These are phyloP conservation scores for Rhopilema esculentum DNA, from an alignment of 30 jellyfish, hydroid and myxozoan genomes.

Conservation along the genomic window DNA sequence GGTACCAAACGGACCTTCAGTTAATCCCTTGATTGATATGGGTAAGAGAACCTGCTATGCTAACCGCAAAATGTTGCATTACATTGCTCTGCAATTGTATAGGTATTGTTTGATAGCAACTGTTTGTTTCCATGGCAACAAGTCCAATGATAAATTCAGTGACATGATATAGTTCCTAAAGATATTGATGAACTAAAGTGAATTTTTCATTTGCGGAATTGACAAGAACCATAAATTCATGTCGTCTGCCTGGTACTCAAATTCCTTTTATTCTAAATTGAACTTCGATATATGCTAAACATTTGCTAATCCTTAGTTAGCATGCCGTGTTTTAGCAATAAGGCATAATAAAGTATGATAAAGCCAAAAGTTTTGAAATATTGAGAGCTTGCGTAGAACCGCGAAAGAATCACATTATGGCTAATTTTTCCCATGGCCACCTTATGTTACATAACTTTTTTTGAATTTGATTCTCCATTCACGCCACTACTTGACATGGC, in stretches of 20 bases:
- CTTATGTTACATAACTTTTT: neutral
- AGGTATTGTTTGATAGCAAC: neutral
- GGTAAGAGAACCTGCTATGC: neutral
- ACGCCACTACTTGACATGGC: neutral
- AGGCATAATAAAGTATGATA: neutral
- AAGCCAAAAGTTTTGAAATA: neutral
- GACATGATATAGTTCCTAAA: too few species aligned
- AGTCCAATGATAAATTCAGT: too few species aligned
- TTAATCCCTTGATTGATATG: neutral
- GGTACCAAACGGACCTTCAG: neutral
- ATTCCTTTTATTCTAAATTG: neutral
- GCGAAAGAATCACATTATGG: neutral
- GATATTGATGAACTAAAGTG: too few species aligned
- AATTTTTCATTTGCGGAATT: too few species aligned
- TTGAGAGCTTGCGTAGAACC: neutral
- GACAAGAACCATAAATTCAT: neutral
- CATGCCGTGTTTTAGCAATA: neutral
- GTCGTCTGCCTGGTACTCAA: neutral
- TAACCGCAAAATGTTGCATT: neutral
- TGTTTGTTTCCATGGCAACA: neutral
- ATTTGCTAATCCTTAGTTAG: neutral
- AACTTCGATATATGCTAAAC: neutral
- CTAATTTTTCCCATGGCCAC: neutral
- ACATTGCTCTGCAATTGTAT: neutral
- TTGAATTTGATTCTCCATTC: neutral